A percentile compares a stretch with the other conserved stretches of the same genome.
Conservation (phyloP, 2,888 invertebrate genomes). For the Lycia hirtaria region DNA sequence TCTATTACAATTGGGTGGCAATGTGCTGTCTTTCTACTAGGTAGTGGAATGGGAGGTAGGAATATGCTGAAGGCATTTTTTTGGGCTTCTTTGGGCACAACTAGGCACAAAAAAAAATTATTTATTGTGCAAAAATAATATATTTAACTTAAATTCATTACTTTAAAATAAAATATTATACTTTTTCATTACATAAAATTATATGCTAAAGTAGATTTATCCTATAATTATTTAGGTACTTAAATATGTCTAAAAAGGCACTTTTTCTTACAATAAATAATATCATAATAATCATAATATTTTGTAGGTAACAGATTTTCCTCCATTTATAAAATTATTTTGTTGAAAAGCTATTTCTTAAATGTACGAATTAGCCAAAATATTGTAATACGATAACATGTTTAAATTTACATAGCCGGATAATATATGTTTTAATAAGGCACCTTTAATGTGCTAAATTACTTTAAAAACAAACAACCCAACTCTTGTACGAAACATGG, state of each 20-base stretch:
- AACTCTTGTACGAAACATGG: background rate
- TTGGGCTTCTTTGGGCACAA: background rate
- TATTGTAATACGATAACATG: background rate
- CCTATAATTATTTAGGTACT: slow-evolving; percentile 30
- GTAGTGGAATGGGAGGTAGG: no score
- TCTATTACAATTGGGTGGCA: no score
- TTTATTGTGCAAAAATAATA: slow-evolving; percentile 79
- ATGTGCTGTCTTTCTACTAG: no score
- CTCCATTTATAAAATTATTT: background rate
- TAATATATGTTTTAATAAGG: background rate
- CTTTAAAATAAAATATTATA: slow-evolving; percentile 51
- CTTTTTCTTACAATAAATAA: slow-evolving; percentile 73
- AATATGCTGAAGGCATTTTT: no score
- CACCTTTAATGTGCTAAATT: background rate
- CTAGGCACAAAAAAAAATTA: background rate
- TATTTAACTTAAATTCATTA: slow-evolving; percentile 70
- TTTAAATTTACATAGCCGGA: background rate
- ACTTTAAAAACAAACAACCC: background rate
- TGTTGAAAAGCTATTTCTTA: slow-evolving; percentile 2
- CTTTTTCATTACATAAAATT: slow-evolving; percentile 34
- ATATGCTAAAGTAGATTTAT: slow-evolving; percentile 39
- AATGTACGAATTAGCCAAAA: background rate
- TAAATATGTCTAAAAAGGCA: slow-evolving; percentile 70
- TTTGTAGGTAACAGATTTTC: slow-evolving; percentile 24
- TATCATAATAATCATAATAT: slow-evolving; percentile 42